phyloP scores from a whole-genome alignment of 2,113 vertebrate species.

The Pseudois nayaur region DNA sequence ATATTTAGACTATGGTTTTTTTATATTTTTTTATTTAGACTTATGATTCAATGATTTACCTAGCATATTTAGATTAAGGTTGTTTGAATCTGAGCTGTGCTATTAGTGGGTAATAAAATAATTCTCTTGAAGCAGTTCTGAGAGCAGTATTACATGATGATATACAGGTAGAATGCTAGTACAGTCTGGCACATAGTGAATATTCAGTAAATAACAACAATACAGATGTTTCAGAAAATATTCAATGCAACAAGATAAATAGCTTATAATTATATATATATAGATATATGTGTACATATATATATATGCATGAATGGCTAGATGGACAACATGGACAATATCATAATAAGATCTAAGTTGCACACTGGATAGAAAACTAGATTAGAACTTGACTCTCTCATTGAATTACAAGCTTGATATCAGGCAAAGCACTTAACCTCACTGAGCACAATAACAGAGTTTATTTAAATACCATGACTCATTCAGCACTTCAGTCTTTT shows the following conservation, averaged over 20 bases:
- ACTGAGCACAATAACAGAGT: background rate
- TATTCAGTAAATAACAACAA: background rate
- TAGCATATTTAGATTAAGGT: background rate
- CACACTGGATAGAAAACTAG: background rate
- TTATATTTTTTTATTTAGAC: background rate
- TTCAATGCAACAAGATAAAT: background rate
- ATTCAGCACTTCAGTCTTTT: conserved; percentile 35
- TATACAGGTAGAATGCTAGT: background rate
- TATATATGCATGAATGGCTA: background rate
- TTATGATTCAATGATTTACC: background rate
- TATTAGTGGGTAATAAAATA: background rate
- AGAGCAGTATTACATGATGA: background rate
- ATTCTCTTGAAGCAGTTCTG: background rate
- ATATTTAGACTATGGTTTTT: background rate
- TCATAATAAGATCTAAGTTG: background rate
- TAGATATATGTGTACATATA: rapidly evolving
- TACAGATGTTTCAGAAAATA: background rate
- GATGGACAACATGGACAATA: background rate
- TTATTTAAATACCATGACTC: conserved; percentile 41
- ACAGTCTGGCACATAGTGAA: background rate
- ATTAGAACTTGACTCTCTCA: background rate
- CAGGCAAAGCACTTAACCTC: background rate
- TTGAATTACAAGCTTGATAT: conserved; percentile 18
- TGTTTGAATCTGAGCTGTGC: background rate
- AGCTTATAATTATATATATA: background rate